Evolutionary conservation across 2,888 invertebrate genomes (phyloP).

Genomic region (Hymenopus coronatus): DNA sequence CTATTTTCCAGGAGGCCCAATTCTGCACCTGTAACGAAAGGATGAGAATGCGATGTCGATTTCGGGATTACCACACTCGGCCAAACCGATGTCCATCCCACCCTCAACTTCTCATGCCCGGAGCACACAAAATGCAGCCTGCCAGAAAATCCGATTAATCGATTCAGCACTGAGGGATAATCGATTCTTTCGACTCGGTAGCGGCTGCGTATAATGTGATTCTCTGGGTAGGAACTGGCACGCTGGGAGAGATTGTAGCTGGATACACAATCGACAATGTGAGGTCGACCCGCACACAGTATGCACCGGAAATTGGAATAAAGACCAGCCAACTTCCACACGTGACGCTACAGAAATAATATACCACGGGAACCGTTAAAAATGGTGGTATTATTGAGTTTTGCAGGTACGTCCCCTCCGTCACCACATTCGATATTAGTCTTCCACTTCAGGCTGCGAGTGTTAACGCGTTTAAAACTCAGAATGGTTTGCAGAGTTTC

Average conservation of each 20-base stretch:
- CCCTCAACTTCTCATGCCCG: not conserved
- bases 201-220: conserved; percentile 14
- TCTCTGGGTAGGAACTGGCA: not conserved
- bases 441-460: not conserved
- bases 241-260: not conserved
- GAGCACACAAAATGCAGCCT: conserved; percentile 3
- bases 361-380: not conserved
- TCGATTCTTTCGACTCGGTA: conserved; percentile 14
- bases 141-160: conserved; percentile 27
- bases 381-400: not conserved
- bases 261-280: not conserved
- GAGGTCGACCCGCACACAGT: not conserved
- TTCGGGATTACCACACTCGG: not conserved
- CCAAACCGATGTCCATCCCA: not conserved
- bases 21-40: not conserved
- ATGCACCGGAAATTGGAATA: not conserved
- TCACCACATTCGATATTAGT: not conserved
- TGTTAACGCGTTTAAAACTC: not conserved
- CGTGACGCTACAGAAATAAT: not conserved
- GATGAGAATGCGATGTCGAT: not conserved
- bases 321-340: not conserved
- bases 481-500: not conserved
- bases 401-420: not conserved
- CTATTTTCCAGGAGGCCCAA: not conserved
- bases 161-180: conserved; percentile 15